Conservation (phyloP, 2,797 vertebrate genomes). For the Hippocampus kuda region DNA sequence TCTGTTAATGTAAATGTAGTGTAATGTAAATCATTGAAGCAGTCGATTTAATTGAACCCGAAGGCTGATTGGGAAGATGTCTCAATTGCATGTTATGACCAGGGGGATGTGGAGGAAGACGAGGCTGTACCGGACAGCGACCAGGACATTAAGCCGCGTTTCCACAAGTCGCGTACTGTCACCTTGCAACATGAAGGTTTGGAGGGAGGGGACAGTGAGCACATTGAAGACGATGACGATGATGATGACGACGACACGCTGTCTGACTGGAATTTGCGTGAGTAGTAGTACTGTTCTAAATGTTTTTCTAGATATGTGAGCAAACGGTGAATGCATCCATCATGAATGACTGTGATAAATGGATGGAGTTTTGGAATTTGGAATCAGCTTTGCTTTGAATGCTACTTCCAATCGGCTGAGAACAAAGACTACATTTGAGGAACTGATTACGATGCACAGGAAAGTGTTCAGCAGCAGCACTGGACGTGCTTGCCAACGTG, state of each 20-base stretch:
- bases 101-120: slow-evolving; percentile 82
- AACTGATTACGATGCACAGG: slow-evolving; percentile 52
- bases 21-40: neutral
- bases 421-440: neutral
- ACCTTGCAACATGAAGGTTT: slow-evolving; percentile 84
- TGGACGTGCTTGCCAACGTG: slow-evolving; percentile 88
- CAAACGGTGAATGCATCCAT: neutral
- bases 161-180: slow-evolving; percentile 92
- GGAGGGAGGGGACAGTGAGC: slow-evolving; percentile 72
- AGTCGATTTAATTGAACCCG: neutral
- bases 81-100: neutral
- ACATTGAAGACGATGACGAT: slow-evolving; percentile 77
- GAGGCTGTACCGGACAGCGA: slow-evolving; percentile 86
- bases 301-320: neutral
- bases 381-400: neutral
- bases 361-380: too few species aligned
- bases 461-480: slow-evolving; percentile 86
- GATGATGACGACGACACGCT: slow-evolving; percentile 79
- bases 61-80: too few species aligned
- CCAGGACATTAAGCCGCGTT: slow-evolving; percentile 92
- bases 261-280: slow-evolving; percentile 88
- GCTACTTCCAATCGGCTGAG: neutral
- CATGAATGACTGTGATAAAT: neutral
- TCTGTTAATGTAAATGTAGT: neutral
- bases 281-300: slow-evolving; percentile 28